Base-by-base conservation (phyloP, 2,113 vertebrate species). In the Columba janthina region DNA sequence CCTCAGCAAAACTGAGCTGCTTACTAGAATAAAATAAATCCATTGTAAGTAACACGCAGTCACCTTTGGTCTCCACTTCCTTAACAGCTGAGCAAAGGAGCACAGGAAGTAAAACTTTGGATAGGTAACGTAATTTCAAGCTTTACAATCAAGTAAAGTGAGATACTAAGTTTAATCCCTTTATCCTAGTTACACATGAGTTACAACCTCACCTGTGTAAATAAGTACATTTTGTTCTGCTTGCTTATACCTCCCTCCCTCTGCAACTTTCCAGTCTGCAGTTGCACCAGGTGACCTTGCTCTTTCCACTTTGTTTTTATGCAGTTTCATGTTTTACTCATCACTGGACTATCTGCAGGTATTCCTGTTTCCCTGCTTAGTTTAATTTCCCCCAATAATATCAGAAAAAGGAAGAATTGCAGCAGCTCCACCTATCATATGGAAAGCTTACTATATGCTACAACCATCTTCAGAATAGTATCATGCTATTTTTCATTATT, bases 171-270 rank as follows among this genome's bases (percentile, higher is more conserved):
- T 76, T 88, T 62, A 84, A 89, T 73, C 54, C 61, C 38, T 95
- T 94, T 90, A 76, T 89, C 87, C 85, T 88, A 72, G 83, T 89
- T 89, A 90, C 50, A 51, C 56, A 64, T 89, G 70, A 85, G 89
- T 85, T 38, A 93, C 32, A 18, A 32, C 61, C 42, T 89, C 87
- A 93, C 81, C 84, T 91, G 54, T 1, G 21, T 76, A 74, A 83
- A 28, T 60, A 94, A 64, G 72, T 32, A 91, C 60, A 57, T 93
- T 90, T 80, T 92, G 65, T 92, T 85, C 82, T 3, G 5, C 75
- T 79, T 57, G 85, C 93, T 84, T 70, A n/a, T 3, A 73, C 56
- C 76, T 90, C 64, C 54, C 57, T 89, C 83, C 54, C 56, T 76
- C 58, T 80, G 46, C 60, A 83, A 18, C 60, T 64, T 88, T 46